These are phyloP conservation scores for Saimiri boliviensis DNA, from an alignment of 2,113 vertebrate genomes.

Conservation along the genomic window DNA sequence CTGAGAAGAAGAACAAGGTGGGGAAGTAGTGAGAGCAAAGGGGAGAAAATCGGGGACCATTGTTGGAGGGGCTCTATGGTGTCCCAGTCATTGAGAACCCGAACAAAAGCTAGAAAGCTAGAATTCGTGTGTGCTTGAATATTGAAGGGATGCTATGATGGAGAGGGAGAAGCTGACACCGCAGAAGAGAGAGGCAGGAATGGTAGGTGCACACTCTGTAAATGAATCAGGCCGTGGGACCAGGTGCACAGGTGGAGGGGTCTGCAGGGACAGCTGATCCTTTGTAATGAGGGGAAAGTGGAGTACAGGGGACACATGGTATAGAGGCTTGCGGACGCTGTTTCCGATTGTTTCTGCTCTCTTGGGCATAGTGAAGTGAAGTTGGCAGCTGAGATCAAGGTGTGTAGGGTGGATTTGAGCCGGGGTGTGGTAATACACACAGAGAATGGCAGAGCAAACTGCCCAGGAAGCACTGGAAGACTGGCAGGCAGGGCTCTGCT, in stretches of 20 bases:
- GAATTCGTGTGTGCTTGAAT: not conserved
- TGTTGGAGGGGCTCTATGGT: not conserved
- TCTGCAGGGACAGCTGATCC: not conserved
- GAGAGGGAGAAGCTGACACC: not conserved
- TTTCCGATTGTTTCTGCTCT: not conserved
- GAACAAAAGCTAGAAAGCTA: not conserved
- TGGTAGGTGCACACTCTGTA: not conserved
- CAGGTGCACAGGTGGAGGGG: no score
- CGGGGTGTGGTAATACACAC: not conserved
- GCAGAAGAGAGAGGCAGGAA: not conserved
- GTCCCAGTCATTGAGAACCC: not conserved
- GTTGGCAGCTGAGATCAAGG: not conserved
- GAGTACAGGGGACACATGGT: not conserved
- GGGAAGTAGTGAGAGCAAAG: not conserved
- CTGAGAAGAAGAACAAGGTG: not conserved
- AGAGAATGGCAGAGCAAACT: not conserved
- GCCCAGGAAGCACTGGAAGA: rapidly evolving
- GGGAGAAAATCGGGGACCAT: not conserved
- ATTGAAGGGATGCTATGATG: not conserved
- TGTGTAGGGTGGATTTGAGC: not conserved
- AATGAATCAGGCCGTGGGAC: not conserved
- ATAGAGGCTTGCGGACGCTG: not conserved
- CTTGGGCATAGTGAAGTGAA: not conserved
- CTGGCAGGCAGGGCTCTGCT: not conserved
- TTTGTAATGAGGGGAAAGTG: not conserved